These are phyloP conservation scores for Orius laevigatus DNA, from an alignment of 1,140 invertebrate species.

Conservation along the genomic window DNA sequence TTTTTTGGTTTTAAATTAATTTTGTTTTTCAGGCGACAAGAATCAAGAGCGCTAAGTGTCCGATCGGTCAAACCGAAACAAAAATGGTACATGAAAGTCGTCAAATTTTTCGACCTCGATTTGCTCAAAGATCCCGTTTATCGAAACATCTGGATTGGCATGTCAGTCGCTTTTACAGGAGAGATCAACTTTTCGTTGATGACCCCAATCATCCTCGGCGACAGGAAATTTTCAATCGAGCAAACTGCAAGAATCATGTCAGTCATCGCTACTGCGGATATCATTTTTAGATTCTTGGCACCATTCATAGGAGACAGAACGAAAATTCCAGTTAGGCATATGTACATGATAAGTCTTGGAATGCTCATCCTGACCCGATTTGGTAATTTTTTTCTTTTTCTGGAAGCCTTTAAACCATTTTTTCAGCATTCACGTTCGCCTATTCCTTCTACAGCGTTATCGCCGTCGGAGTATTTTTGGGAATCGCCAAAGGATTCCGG, in stretches of 20 bases:
- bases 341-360: slow-evolving; percentile 47
- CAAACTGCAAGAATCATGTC: slow-evolving; percentile 23
- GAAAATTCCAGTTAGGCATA: slow-evolving; percentile 42
- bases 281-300: slow-evolving; percentile 27
- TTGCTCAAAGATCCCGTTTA: slow-evolving; percentile 40
- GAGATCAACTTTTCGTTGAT: slow-evolving; percentile 50
- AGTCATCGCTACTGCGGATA: slow-evolving; percentile 18
- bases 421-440: slow-evolving; percentile 4
- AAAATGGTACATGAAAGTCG: slow-evolving; percentile 23
- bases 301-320: slow-evolving; percentile 45
- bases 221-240: slow-evolving; percentile 36
- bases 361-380: slow-evolving; percentile 44
- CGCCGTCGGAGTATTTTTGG: slow-evolving; percentile 28
- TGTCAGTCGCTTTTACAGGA: slow-evolving; percentile 45
- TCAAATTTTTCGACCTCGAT: slow-evolving; percentile 46
- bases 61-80: no score
- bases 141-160: slow-evolving; percentile 16
- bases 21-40: no score
- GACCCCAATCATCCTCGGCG: slow-evolving; percentile 44
- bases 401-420: neutral
- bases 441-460: slow-evolving; percentile 19
- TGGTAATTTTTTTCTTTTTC: slow-evolving; percentile 34
- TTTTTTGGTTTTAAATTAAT: no score
- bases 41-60: no score
- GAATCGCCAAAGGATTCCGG: slow-evolving; percentile 47